phyloP scores from a whole-genome alignment of 2,797 vertebrate genomes.

The Crocidura indochinensis region DNA sequence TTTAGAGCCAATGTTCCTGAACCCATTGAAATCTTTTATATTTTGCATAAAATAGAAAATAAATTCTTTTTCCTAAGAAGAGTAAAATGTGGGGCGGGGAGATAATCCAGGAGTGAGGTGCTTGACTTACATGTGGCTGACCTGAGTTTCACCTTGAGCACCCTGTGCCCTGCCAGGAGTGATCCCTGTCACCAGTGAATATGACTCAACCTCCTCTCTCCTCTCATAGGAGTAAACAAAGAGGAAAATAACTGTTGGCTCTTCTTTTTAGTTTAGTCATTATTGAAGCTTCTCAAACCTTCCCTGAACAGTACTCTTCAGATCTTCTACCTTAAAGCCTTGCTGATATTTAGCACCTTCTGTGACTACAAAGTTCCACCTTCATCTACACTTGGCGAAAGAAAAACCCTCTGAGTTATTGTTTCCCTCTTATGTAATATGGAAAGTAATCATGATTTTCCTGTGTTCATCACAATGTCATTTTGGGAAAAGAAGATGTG shows the following conservation, averaged over 20 bases:
- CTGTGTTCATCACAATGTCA: background rate
- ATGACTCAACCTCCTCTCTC: too few relatives aligned
- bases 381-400: conserved; percentile 2
- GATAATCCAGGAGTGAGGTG: too few relatives aligned
- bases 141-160: too few relatives aligned
- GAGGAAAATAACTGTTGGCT: too few relatives aligned
- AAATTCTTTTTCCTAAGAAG: background rate
- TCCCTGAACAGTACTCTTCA: fast-evolving
- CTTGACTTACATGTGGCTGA: too few relatives aligned
- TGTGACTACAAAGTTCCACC: background rate
- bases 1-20: conserved; percentile 30
- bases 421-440: background rate
- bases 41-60: conserved; percentile 33
- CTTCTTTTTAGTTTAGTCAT: background rate
- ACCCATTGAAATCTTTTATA: conserved; percentile 40
- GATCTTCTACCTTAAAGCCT: background rate
- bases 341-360: background rate
- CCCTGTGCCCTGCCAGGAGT: too few relatives aligned
- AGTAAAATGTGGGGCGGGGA: background rate
- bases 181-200: too few relatives aligned
- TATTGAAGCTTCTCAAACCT: background rate
- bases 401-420: background rate
- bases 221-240: too few relatives aligned
- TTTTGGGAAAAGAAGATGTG: too few relatives aligned
- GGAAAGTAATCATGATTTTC: background rate